Percentiles rank a stretch among this genome's conserved stretches.
Conservation (phyloP, 2,797 vertebrate genomes). For the Onychomys torridus region DNA sequence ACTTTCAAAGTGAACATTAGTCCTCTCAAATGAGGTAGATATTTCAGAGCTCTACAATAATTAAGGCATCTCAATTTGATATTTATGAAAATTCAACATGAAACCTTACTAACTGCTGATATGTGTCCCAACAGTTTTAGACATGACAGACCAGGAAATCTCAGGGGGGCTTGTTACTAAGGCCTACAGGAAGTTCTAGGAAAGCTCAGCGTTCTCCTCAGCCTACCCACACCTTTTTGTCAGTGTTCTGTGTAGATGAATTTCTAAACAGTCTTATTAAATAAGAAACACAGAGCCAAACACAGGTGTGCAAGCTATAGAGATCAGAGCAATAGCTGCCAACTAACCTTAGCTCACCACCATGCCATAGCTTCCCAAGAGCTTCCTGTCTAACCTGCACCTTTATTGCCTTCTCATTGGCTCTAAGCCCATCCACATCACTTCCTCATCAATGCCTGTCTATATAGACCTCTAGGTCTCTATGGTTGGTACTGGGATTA, state of each 20-base stretch:
- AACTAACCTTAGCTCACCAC: too few species aligned
- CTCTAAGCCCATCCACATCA: too few species aligned
- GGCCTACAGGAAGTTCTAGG: background rate
- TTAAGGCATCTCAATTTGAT: background rate
- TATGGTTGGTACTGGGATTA: too few species aligned
- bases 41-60: slow-evolving; percentile 30
- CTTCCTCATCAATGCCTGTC: too few species aligned
- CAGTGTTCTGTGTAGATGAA: background rate
- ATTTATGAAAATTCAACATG: slow-evolving; percentile 34
- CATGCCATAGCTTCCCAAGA: too few species aligned
- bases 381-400: too few species aligned
- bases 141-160: background rate
- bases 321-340: too few species aligned
- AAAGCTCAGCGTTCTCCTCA: background rate
- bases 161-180: background rate
- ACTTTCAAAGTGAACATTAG: slow-evolving; percentile 12
- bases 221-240: background rate
- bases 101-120: slow-evolving; percentile 33
- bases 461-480: too few species aligned
- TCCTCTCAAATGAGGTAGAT: slow-evolving; percentile 32
- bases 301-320: too few species aligned
- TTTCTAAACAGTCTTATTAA: too few species aligned
- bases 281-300: too few species aligned
- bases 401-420: too few species aligned
- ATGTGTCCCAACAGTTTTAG: background rate